phyloP scores from a whole-genome alignment of 2,888 invertebrate species.

The Sminthurides aquaticus region DNA sequence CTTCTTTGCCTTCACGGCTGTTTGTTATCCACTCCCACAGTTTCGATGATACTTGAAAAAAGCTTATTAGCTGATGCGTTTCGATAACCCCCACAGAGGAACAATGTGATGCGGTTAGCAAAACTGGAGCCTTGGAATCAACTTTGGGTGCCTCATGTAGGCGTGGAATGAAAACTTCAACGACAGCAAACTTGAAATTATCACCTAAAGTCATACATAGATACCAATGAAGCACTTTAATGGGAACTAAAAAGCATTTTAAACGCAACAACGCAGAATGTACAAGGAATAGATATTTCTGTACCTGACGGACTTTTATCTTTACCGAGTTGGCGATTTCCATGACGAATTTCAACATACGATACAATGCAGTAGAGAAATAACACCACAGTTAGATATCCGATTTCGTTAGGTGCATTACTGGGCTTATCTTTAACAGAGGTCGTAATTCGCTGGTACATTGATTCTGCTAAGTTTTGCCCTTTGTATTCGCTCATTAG shows the following conservation, averaged over 20 bases:
- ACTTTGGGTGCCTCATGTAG: slow-evolving; percentile 19
- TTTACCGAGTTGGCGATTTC: too few relatives aligned
- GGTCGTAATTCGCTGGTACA: slow-evolving; percentile 27
- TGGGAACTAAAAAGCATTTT: not conserved
- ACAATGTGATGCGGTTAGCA: slow-evolving; percentile 40
- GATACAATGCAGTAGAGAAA: slow-evolving; percentile 35
- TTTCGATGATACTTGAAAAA: slow-evolving; percentile 72
- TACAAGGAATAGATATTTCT: too few relatives aligned
- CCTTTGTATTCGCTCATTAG: slow-evolving; percentile 32
- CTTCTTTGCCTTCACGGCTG: slow-evolving; percentile 44
- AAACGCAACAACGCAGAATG: not conserved
- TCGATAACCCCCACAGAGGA: slow-evolving; percentile 41
- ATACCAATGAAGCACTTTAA: not conserved
- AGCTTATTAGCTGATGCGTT: slow-evolving; percentile 48
- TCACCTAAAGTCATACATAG: slow-evolving; percentile 25
- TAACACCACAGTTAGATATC: slow-evolving; percentile 34
- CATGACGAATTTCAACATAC: slow-evolving; percentile 27
- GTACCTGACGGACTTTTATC: too few relatives aligned
- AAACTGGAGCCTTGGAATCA: slow-evolving; percentile 35
- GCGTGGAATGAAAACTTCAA: slow-evolving; percentile 45
- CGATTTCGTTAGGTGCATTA: slow-evolving; percentile 30
- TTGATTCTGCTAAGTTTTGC: slow-evolving; percentile 25
- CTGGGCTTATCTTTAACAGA: slow-evolving; percentile 27
- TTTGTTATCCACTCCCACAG: slow-evolving; percentile 73
- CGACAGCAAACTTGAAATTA: slow-evolving; percentile 43